phyloP scores from a whole-genome alignment of 1,140 invertebrate species.

The Pollicipes pollicipes region DNA sequence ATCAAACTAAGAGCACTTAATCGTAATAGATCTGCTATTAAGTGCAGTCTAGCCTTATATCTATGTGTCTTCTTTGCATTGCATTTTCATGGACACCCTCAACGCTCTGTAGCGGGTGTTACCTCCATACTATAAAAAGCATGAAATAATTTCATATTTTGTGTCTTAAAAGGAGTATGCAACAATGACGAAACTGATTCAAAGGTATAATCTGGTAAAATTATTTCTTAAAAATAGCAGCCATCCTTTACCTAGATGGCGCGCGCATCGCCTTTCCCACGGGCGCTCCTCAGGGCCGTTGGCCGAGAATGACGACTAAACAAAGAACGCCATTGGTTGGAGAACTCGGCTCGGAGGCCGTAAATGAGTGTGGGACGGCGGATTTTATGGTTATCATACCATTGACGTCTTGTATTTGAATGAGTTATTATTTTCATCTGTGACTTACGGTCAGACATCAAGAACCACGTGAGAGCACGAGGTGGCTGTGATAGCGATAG shows the following conservation, averaged over 20 bases:
- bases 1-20: no score
- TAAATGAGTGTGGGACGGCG: not conserved
- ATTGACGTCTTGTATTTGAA: constrained; percentile 1
- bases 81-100: no score
- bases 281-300: not conserved
- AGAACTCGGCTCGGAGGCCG: not conserved
- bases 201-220: no score
- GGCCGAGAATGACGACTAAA: not conserved
- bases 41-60: no score
- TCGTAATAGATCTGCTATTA: no score
- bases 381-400: constrained; percentile 5
- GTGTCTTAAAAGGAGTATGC: no score
- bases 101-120: no score
- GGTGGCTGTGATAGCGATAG: not conserved
- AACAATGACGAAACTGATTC: no score
- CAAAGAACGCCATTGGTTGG: constrained; percentile 5
- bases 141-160: no score
- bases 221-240: no score
- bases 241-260: not conserved
- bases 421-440: constrained; percentile 1
- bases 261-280: not conserved
- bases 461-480: not conserved
- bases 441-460: not conserved
- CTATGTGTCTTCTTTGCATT: no score
- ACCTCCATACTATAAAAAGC: no score